Base-by-base conservation (phyloP, 2,888 invertebrate species). In the Spisula subtruncata region DNA sequence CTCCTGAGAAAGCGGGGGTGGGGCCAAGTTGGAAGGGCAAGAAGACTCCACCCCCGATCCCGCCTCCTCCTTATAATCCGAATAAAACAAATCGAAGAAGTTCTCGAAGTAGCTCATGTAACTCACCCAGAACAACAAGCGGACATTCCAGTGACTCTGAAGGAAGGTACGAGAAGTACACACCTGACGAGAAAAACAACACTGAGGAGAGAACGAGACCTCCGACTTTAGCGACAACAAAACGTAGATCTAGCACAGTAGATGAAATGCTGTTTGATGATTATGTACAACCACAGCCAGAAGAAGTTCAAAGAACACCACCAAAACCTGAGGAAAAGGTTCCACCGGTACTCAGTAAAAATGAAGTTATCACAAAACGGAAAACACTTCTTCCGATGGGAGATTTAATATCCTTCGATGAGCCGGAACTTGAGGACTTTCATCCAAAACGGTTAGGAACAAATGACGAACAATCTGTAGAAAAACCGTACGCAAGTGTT, bases 211-310 rank as follows among this genome's bases (percentile, higher is more conserved):
- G 85, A 83, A 75, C 66, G 18, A 89, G 91, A 86, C 93, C 95
- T 1, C 95, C 95, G 12, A 94, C 93, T 81, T 93, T 94, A 83
- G 93, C 94, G 51, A 87, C 93, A 18, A 93, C 93, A 35, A 95
- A 95, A 82, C 93, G 96, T 12, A 89, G 96, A 14, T 96, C 96
- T 25, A 96, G 96, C 89, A 96, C 96, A 0, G 95, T 96, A 29
- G 96, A 96, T 85, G 96, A 96, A 90, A 95, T 96, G 95, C 92
- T 96, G 60, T 96, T 95, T 91, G 96, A 96, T 92, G 95, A 95
- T 87, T 96, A 95, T 87, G 94, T 95, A 32, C 93, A 94, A 56
- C 94, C 94, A 0, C 93, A 93, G 29, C 89, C 88, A 10, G 90
- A 87, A 79, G 35, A 16, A 18, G 60, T 18, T 41, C 41, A 41